Evolutionary conservation across 2,797 vertebrate genomes (phyloP).

Genomic region (Pampus argenteus): DNA sequence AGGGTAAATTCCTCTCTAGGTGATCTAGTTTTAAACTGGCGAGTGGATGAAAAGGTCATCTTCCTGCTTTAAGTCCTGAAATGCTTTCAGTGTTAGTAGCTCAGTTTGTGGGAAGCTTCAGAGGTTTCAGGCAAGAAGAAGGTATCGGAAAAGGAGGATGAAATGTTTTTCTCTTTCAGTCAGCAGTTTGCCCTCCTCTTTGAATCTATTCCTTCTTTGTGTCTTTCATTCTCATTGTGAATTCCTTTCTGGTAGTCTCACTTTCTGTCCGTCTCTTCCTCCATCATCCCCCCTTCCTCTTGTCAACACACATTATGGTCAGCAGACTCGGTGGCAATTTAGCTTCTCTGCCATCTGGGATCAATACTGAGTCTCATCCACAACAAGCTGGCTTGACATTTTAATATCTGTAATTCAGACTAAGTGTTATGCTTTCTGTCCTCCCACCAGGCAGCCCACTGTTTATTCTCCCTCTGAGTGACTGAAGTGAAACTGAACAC

Average conservation of each 20-base stretch:
- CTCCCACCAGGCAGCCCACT: conserved; percentile 72
- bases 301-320: conserved; percentile 77
- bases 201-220: conserved; percentile 22
- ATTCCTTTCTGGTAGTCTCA: conserved; percentile 70
- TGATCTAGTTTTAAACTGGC: conserved; percentile 1
- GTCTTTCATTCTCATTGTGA: conserved; percentile 41
- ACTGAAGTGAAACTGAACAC: conserved; percentile 71
- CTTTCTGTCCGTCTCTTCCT: conserved; percentile 64
- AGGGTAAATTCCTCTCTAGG: background rate
- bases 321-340: conserved; percentile 76
- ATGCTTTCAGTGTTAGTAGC: conserved; percentile 17
- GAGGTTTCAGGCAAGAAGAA: conserved; percentile 24
- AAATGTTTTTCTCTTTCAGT: conserved; percentile 51
- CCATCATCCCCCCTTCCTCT: conserved; percentile 55
- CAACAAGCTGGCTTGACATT: conserved; percentile 80
- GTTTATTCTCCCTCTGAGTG: conserved; percentile 76
- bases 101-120: conserved; percentile 13
- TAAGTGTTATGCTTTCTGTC: conserved; percentile 86
- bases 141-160: conserved; percentile 8
- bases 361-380: conserved; percentile 84
- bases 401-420: conserved; percentile 88
- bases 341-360: conserved; percentile 84
- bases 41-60: conserved; percentile 21
- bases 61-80: conserved; percentile 11
- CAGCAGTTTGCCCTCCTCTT: conserved; percentile 46